Conservation (phyloP, 2,888 invertebrate genomes). For the Neuroscelio doddi region DNA sequence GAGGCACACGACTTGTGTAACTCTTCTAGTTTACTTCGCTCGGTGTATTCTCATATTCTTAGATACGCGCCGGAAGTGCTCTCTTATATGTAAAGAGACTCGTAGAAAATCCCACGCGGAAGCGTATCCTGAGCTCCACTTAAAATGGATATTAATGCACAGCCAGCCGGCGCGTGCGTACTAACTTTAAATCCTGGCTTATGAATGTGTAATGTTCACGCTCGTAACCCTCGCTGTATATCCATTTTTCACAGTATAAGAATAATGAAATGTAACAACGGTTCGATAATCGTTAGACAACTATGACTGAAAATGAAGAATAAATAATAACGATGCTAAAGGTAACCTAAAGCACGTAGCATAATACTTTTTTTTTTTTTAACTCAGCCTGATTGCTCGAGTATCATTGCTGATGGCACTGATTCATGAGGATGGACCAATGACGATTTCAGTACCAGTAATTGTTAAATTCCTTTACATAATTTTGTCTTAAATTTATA, state of each 20-base stretch:
- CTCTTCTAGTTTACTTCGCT: slow-evolving; percentile 37
- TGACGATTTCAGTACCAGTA: no score
- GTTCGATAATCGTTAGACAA: neutral
- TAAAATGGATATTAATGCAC: slow-evolving; percentile 64
- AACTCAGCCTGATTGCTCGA: no score
- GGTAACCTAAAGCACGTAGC: no score
- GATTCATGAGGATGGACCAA: no score
- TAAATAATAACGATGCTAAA: no score
- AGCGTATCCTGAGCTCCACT: slow-evolving; percentile 47
- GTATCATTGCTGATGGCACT: no score
- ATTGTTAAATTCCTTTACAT: no score
- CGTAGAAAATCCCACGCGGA: slow-evolving; percentile 35
- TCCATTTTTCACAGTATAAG: slow-evolving; percentile 39
- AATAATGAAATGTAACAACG: neutral
- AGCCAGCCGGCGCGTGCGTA: slow-evolving; percentile 51
- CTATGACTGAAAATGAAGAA: no score
- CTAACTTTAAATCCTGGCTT: slow-evolving; percentile 63
- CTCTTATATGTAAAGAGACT: slow-evolving; percentile 42
- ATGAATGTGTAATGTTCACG: slow-evolving; percentile 61
- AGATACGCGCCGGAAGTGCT: slow-evolving; percentile 26
- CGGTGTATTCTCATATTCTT: slow-evolving; percentile 37
- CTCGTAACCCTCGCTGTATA: slow-evolving; percentile 43
- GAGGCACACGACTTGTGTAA: slow-evolving; percentile 25
- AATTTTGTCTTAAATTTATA: no score
- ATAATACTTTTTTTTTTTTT: no score